Percentiles rank a stretch among this genome's conserved stretches.
phyloP scores from a whole-genome alignment of 2,113 vertebrate genomes.

The Dermatemys mawii region DNA sequence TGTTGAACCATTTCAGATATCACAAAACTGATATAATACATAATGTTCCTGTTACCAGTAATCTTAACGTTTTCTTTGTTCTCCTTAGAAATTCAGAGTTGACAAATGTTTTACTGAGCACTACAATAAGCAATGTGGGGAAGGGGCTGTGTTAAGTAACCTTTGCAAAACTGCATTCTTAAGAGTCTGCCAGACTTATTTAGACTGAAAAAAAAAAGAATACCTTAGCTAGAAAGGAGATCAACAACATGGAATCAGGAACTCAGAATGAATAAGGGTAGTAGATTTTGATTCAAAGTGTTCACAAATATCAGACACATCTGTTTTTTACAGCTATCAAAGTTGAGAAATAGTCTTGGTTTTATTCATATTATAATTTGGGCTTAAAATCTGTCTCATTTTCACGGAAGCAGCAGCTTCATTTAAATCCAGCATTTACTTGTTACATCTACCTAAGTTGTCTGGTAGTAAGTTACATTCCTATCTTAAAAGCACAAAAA shows the following conservation, averaged over 20 bases:
- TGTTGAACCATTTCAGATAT: neutral
- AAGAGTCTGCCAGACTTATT: neutral
- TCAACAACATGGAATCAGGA: neutral
- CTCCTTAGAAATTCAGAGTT: neutral
- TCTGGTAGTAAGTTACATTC: neutral
- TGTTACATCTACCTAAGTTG: neutral
- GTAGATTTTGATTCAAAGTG: neutral
- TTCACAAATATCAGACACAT: neutral
- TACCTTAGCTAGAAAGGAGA: neutral
- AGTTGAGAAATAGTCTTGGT: neutral
- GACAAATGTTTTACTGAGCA: neutral
- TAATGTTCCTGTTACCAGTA: neutral
- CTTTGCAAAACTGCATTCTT: neutral
- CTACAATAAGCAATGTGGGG: rapidly evolving
- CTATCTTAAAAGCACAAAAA: neutral
- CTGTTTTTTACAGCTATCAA: neutral
- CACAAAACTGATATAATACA: neutral
- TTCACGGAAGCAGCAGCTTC: neutral
- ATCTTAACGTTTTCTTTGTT: neutral
- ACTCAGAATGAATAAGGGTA: neutral
- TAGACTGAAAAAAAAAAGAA: neutral
- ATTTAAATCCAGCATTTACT: neutral
- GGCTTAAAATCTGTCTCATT: neutral
- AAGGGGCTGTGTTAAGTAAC: neutral
- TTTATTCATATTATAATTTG: neutral